These are phyloP conservation scores for Thalassaphorura encarpata DNA, from an alignment of 1,140 invertebrate species.

Conservation along the genomic window DNA sequence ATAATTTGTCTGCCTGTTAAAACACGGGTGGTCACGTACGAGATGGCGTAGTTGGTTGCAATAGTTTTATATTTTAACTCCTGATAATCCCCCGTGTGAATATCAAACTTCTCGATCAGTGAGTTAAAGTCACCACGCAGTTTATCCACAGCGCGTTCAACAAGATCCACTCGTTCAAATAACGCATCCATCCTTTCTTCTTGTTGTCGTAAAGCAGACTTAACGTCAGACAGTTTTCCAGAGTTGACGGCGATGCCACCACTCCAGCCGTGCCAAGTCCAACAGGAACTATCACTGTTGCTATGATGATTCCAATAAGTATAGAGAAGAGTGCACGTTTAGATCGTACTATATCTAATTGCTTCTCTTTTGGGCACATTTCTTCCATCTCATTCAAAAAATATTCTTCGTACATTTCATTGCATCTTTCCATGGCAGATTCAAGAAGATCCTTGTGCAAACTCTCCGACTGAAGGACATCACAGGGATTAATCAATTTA, in stretches of 20 bases:
- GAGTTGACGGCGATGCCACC: background rate
- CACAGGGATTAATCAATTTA: slow-evolving; percentile 8
- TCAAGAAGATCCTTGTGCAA: background rate
- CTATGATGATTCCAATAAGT: background rate
- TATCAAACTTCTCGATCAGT: too few relatives aligned
- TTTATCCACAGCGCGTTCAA: too few relatives aligned
- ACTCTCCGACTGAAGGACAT: background rate
- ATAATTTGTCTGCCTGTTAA: too few relatives aligned
- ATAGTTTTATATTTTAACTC: too few relatives aligned
- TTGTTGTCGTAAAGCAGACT: background rate
- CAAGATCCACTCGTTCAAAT: too few relatives aligned
- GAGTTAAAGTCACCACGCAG: too few relatives aligned
- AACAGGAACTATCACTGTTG: background rate
- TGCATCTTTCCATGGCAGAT: background rate
- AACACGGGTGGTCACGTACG: too few relatives aligned
- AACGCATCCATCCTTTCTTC: background rate
- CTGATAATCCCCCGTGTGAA: too few relatives aligned
- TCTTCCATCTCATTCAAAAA: slow-evolving; percentile 9
- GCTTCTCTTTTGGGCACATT: too few relatives aligned
- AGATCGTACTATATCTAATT: too few relatives aligned
- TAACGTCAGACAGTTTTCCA: background rate
- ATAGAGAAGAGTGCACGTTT: background rate
- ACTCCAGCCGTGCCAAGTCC: background rate
- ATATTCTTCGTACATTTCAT: slow-evolving; percentile 9
- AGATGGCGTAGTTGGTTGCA: too few relatives aligned